These are phyloP conservation scores for Hyposoter dolosus DNA, from an alignment of 2,888 invertebrate species.

Conservation along the genomic window DNA sequence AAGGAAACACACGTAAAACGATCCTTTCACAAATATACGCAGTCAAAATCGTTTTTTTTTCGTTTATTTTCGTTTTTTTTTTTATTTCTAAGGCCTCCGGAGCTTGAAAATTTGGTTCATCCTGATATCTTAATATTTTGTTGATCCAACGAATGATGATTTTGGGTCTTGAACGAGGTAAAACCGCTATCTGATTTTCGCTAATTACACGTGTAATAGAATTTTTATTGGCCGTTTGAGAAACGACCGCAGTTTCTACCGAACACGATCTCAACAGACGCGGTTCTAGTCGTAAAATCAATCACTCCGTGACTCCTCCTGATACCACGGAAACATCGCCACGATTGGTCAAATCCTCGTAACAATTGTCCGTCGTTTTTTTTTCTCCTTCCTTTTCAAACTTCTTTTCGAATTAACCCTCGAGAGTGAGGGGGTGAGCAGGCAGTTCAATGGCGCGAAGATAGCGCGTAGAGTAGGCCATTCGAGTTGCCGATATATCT, in stretches of 20 bases:
- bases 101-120: slow-evolving; percentile 12
- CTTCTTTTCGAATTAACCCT: background rate
- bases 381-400: background rate
- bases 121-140: slow-evolving; percentile 11
- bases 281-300: slow-evolving; percentile 12
- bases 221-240: slow-evolving; percentile 3
- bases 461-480: slow-evolving; percentile 18
- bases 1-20: background rate
- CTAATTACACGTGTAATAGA: slow-evolving; percentile 18
- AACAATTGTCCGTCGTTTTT: background rate
- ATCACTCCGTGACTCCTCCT: slow-evolving; percentile 1
- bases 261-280: slow-evolving; percentile 10
- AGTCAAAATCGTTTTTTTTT: background rate
- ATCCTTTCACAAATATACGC: background rate
- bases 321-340: slow-evolving; percentile 10
- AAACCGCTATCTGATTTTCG: slow-evolving; percentile 16
- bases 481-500: slow-evolving; percentile 48
- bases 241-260: background rate
- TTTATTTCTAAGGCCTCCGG: background rate
- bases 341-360: background rate
- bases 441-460: background rate
- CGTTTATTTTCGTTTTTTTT: background rate
- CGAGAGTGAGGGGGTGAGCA: background rate
- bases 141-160: slow-evolving; percentile 3
- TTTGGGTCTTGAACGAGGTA: background rate